Evolutionary conservation across 1,140 invertebrate species (phyloP), one percentile per base, ranked within the genome.

Genomic region (Cydia amplana): DNA sequence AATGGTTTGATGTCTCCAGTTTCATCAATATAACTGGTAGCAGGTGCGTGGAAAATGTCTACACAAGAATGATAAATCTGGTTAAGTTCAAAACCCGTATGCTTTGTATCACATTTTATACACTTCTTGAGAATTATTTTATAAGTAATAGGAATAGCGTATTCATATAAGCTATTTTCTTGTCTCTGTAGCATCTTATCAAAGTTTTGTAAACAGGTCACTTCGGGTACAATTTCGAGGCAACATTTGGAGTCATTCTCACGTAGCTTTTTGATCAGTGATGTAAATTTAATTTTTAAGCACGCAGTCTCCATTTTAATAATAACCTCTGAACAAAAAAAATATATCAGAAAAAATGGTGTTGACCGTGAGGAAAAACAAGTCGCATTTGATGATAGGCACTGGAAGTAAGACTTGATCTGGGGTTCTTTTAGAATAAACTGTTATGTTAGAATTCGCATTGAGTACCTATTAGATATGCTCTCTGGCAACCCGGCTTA

Each of bases 31-130:
- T 80, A 23, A 64, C 77, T 77, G 25, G 79, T 75, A 16, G 81
- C 40, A 16, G 87, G 70, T 49, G 82, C 72, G 46, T 81, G 70
- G 2, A 87, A 70, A 12, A 92, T 79, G 82, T 91, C 90, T 23
- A 92, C 82, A 74, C 90, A 92, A 1, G 90, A 92, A 74, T 92
- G 82, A 75, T 90, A 91, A 14, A 77, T 82, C 77, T 83, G 87
- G 23, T 83, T 74, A n/a, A 81, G 75, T n/a, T 82, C 72, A 67
- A 72, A 55, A 43, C 73, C 46, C 20, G 80, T 64, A 75, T 51
- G 23, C 28, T 18, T 51, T 46, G 6, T 23, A n/a, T 73, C 46
- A 10, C 46, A 6, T 14, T 46, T 25, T 20, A 76, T 16, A 28
- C 64, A 73, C 51, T 87, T 91, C 77, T 81, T 87, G 0, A 92